Percentiles rank a stretch among this genome's conserved stretches.
phyloP scores from a whole-genome alignment of 2,797 vertebrate genomes.

The Atherinosoma microstoma region DNA sequence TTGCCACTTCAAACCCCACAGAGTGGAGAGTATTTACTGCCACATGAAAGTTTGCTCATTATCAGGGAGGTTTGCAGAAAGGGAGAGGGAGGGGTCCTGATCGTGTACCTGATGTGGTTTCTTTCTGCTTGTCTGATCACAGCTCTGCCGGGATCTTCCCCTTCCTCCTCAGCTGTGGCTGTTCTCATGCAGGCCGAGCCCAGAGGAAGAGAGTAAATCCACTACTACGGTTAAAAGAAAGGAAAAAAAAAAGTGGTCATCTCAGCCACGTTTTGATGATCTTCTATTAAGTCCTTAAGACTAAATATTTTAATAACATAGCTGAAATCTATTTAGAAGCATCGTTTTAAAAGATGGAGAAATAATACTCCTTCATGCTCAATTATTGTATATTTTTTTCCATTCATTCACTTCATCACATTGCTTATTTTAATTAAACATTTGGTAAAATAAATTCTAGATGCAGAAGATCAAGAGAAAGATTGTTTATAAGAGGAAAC shows the following conservation, averaged over 20 bases:
- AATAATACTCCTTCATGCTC: conserved; percentile 46
- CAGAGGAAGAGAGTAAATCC: conserved; percentile 22
- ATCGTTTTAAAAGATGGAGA: conserved; percentile 32
- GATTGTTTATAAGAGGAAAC: conserved; percentile 23
- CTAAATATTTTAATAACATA: conserved; percentile 47
- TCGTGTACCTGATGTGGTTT: conserved; percentile 80
- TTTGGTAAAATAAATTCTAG: conserved; percentile 42
- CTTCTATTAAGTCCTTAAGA: conserved; percentile 24
- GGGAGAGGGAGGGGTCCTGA: conserved; percentile 72
- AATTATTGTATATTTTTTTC: conserved; percentile 53
- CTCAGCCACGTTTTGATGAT: conserved; percentile 38
- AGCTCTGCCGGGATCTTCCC: conserved; percentile 64
- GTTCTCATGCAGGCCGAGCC: conserved; percentile 47
- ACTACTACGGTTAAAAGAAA: conserved; percentile 29
- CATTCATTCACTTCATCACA: conserved; percentile 44
- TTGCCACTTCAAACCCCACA: conserved; percentile 76
- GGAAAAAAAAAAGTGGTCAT: conserved; percentile 19
- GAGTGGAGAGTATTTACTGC: conserved; percentile 73
- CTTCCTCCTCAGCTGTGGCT: conserved; percentile 31
- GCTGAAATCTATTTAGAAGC: conserved; percentile 36
- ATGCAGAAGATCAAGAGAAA: conserved; percentile 41
- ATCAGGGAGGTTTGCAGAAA: conserved; percentile 75
- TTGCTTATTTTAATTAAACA: conserved; percentile 52
- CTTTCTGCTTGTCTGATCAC: conserved; percentile 76
- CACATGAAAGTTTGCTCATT: conserved; percentile 80